phyloP scores from a whole-genome alignment of 1,140 invertebrate species.

The Daktulosphaira vitifoliae region DNA sequence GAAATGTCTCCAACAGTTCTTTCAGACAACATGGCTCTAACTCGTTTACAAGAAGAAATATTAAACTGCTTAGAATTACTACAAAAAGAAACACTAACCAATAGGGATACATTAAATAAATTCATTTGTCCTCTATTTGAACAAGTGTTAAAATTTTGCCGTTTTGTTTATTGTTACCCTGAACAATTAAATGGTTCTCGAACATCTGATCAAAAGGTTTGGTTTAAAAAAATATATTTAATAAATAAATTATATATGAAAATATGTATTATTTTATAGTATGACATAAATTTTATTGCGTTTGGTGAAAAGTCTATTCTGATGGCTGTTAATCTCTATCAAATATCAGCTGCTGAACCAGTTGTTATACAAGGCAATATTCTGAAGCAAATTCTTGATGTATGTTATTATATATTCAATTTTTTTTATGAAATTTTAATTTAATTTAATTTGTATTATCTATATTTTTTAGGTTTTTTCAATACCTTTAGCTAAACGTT shows the following conservation, averaged over 20 bases:
- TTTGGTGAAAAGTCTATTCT: constrained; percentile 77
- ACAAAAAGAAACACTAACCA: constrained; percentile 51
- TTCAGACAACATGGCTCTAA: no score
- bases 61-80: constrained; percentile 70
- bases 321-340: constrained; percentile 73
- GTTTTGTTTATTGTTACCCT: neutral
- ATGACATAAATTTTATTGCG: constrained; percentile 65
- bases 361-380: constrained; percentile 67
- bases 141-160: constrained; percentile 62
- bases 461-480: constrained; percentile 60
- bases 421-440: neutral
- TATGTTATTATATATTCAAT: constrained; percentile 8
- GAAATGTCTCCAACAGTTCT: no score
- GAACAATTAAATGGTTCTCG: neutral
- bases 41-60: constrained; percentile 71
- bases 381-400: constrained; percentile 63
- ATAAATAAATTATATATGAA: neutral
- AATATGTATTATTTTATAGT: constrained; percentile 33
- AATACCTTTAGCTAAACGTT: constrained; percentile 70
- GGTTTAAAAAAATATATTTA: constrained; percentile 14
- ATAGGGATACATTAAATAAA: constrained; percentile 44
- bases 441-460: no score
- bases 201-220: no score
- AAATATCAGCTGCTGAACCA: constrained; percentile 63
- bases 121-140: constrained; percentile 73